Base-by-base conservation (phyloP, 2,888 invertebrate genomes). In the Agonopterix heracliana region DNA sequence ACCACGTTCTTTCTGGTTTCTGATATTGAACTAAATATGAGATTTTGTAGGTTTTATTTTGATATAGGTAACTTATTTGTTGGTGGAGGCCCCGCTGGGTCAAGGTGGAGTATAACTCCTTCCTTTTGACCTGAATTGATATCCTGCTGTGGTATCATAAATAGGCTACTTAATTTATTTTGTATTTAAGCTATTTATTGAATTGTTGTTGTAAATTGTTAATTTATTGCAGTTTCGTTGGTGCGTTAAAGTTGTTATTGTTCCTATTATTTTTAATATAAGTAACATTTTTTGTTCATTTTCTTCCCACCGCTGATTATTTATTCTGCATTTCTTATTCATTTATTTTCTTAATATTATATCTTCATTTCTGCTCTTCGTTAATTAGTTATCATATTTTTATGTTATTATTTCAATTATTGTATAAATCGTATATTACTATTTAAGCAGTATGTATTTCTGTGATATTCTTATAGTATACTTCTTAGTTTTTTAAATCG, bases 381-480 rank as follows among this genome's bases (percentile, higher is more conserved):
- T 5, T 26, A 26, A 5, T 26, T 26, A 26, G 26, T 17, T 17
- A 17, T 17, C 17, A 17, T 26, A 26, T 26, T 26, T 5, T 26
- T 26, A 5, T 26, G 26, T 26, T 3, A 17, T 17, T 17, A 36
- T 51, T 14, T 13, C 11, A 50, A 41, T 51, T 40, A 36, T 46
- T 43, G 36, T 34, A 48, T 40, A 44, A 44, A 1, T 38, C 50
- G 41, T 46, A 14, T 52, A 41, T 47, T 10, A 38, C 38, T 48
- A 2, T 46, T 53, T 55, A 26, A 63, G 82, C 80, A 67, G 81
- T 83, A 82, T 80, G 60, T 63, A 48, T 75, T 73, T 62, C 82
- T 83, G 83, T 83, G 83, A 83, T 83, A 78, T 61, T 60, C 53
- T 53, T 48, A 49, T 57, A 44, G 49, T 40, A 41, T 56, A 50